Evolutionary conservation across 1,140 invertebrate species (phyloP).

Genomic region (Drosophila kanapiae): DNA sequence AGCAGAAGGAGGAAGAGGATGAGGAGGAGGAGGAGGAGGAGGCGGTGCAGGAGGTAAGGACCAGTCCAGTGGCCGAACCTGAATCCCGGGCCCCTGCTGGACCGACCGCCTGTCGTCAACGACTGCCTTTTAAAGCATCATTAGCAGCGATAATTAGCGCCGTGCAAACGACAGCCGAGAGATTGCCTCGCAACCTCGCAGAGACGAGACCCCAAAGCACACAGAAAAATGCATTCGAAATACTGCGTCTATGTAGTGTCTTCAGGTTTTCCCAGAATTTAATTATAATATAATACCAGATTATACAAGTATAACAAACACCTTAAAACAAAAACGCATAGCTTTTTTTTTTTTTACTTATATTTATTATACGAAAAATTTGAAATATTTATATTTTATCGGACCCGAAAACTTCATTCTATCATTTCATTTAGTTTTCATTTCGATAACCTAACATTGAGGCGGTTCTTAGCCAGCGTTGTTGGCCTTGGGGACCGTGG

Average conservation of each 20-base stretch:
- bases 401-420: not conserved
- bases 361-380: no score
- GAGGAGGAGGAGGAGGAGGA: not conserved
- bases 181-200: conserved; percentile 55
- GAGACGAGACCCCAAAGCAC: conserved; percentile 12
- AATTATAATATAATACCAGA: not conserved
- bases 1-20: not conserved
- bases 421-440: not conserved
- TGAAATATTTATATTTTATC: not conserved
- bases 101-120: conserved; percentile 80
- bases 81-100: conserved; percentile 25
- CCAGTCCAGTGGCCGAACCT: conserved; percentile 45
- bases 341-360: no score
- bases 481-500: not conserved
- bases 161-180: conserved; percentile 80
- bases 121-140: conserved; percentile 84
- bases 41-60: conserved; percentile 14
- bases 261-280: not conserved
- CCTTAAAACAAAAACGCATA: no score
- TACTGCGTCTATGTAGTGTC: not conserved
- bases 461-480: conserved; percentile 1
- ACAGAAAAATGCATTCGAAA: conserved; percentile 17
- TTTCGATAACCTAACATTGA: conserved; percentile 1
- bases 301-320: not conserved
- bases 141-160: conserved; percentile 84